Conservation (phyloP, 2,797 vertebrate genomes). For the Myotis planiceps region DNA sequence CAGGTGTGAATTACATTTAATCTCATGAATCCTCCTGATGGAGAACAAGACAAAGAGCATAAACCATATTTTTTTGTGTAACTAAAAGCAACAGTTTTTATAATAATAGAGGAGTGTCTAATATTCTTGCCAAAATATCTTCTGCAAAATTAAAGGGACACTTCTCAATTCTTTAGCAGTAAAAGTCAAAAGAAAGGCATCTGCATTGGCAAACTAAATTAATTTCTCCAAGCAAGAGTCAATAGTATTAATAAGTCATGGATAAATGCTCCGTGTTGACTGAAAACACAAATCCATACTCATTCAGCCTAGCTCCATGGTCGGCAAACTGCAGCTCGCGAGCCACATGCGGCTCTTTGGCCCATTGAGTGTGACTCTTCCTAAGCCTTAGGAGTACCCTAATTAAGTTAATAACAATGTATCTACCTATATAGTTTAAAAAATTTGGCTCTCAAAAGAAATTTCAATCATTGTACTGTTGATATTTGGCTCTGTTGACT, state of each 20-base stretch:
- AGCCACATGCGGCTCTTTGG: too few species aligned
- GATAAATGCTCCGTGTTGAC: background rate
- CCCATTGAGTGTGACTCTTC: too few species aligned
- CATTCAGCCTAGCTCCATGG: background rate
- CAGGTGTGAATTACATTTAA: background rate
- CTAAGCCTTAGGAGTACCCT: too few species aligned
- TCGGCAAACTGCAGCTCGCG: too few species aligned
- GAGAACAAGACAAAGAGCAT: background rate
- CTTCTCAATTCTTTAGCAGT: background rate
- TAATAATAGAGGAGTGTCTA: background rate
- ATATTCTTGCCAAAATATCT: conserved; percentile 20
- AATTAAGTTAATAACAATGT: too few species aligned
- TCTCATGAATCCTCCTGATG: background rate
- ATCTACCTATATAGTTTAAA: too few species aligned
- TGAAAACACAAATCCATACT: background rate
- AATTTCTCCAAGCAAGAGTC: conserved; percentile 17
- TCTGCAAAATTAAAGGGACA: background rate
- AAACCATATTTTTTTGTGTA: background rate
- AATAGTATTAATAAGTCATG: background rate
- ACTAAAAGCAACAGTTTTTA: background rate
- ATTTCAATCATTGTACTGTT: too few species aligned
- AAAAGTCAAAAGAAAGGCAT: background rate
- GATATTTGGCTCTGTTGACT: too few species aligned
- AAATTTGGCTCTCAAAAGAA: too few species aligned
- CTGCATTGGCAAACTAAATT: background rate